phyloP scores from a whole-genome alignment of 2,113 vertebrate species.

The Eira barbara region DNA sequence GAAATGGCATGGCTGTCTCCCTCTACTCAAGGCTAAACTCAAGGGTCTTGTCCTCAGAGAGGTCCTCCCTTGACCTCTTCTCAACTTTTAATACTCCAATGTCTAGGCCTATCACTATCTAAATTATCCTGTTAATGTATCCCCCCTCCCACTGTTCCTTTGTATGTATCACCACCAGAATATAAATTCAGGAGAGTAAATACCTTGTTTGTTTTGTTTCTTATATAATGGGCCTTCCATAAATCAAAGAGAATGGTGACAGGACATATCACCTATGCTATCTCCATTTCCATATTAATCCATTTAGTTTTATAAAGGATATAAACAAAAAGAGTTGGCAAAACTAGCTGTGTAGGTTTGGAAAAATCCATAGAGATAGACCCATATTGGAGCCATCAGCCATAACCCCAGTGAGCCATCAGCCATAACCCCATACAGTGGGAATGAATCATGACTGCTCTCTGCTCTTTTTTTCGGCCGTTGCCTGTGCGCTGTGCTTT shows the following conservation, averaged over 20 bases:
- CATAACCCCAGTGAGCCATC: too few species aligned
- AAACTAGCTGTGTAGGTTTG: not conserved
- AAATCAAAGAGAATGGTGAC: not conserved
- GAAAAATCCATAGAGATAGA: not conserved
- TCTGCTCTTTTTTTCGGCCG: not conserved
- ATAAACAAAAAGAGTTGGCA: not conserved
- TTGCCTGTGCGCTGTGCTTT: not conserved
- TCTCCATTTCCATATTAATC: not conserved
- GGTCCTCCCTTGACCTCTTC: not conserved
- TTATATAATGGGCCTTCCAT: not conserved
- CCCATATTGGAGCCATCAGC: not conserved
- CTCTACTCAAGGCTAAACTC: not conserved
- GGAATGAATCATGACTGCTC: not conserved
- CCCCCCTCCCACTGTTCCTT: not conserved
- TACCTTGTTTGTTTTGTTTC: not conserved
- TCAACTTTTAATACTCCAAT: not conserved
- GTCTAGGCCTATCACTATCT: not conserved
- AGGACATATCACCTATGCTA: not conserved
- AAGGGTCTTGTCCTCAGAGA: not conserved
- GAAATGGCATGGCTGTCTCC: not conserved
- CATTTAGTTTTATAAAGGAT: not conserved
- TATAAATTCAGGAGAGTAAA: not conserved
- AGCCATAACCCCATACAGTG: too few species aligned
- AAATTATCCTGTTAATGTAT: not conserved
- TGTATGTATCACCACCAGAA: not conserved